Percentiles rank a stretch among this genome's conserved stretches.
Conservation (phyloP, 2,888 invertebrate species). For the Lycia hirtaria region DNA sequence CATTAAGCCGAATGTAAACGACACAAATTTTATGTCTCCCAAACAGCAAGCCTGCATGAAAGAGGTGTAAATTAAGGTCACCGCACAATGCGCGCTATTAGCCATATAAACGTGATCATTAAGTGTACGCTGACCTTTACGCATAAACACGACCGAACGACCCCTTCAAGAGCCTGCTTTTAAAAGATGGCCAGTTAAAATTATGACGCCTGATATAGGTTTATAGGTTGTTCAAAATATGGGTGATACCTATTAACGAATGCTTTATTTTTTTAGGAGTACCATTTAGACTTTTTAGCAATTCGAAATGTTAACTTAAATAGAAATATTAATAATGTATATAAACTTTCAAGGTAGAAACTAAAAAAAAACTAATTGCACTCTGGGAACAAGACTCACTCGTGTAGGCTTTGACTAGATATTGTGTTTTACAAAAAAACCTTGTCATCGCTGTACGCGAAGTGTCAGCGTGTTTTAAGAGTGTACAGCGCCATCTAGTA, state of each 20-base stretch:
- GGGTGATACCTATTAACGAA: background rate
- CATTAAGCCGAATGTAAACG: background rate
- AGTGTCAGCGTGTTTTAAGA: no score
- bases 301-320: no score
- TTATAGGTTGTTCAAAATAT: slow-evolving; percentile 9
- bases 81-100: slow-evolving; percentile 17
- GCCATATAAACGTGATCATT: slow-evolving; percentile 21
- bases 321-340: no score
- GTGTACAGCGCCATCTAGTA: no score
- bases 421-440: no score
- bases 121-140: slow-evolving; percentile 17
- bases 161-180: slow-evolving; percentile 19
- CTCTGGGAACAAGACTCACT: no score
- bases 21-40: background rate
- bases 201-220: slow-evolving; percentile 16
- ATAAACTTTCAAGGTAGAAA: no score
- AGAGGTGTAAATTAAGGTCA: slow-evolving; percentile 18
- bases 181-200: slow-evolving; percentile 24
- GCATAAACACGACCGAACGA: slow-evolving; percentile 16
- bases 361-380: no score
- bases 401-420: no score
- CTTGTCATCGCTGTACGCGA: no score
- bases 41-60: background rate
- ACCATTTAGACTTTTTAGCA: background rate
- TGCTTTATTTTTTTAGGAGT: no score